phyloP scores from a whole-genome alignment of 2,797 vertebrate species.

The Pseudochromis fuscus region DNA sequence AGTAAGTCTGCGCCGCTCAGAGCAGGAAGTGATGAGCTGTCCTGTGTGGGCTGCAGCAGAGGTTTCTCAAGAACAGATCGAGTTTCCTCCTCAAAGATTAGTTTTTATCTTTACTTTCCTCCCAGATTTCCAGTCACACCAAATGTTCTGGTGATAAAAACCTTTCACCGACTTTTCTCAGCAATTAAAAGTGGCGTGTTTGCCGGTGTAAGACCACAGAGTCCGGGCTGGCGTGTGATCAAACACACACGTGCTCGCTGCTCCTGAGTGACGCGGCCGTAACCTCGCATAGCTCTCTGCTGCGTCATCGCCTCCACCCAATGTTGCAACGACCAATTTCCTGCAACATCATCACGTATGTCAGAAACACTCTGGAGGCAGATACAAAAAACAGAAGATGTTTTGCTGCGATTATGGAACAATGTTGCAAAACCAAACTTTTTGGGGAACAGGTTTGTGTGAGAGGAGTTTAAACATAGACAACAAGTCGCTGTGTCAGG shows the following conservation, averaged over 20 bases:
- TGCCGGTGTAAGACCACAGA: neutral
- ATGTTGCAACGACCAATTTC: neutral
- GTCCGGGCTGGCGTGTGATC: constrained; percentile 35
- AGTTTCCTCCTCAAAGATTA: neutral
- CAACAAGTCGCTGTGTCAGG: too few relatives aligned
- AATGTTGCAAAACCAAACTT: neutral
- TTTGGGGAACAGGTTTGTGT: neutral
- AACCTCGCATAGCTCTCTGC: constrained; percentile 11
- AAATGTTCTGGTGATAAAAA: neutral
- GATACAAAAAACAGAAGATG: neutral
- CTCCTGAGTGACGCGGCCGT: constrained; percentile 39
- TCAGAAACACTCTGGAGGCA: constrained; percentile 1
- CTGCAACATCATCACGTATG: constrained; percentile 12
- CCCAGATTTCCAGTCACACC: neutral
- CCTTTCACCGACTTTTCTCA: neutral
- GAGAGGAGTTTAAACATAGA: too few relatives aligned
- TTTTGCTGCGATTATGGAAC: neutral
- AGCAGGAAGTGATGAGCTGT: constrained; percentile 54
- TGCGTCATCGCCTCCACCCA: constrained; percentile 43
- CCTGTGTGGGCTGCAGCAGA: constrained; percentile 21
- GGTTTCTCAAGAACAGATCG: constrained; percentile 34
- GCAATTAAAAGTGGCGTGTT: neutral
- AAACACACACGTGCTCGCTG: constrained; percentile 6
- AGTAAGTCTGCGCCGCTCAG: constrained; percentile 38
- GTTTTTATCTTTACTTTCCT: neutral